Evolutionary conservation across 2,797 vertebrate genomes (phyloP), one percentile per base, ranked within the genome.

Genomic region (Atherinosoma microstoma): DNA sequence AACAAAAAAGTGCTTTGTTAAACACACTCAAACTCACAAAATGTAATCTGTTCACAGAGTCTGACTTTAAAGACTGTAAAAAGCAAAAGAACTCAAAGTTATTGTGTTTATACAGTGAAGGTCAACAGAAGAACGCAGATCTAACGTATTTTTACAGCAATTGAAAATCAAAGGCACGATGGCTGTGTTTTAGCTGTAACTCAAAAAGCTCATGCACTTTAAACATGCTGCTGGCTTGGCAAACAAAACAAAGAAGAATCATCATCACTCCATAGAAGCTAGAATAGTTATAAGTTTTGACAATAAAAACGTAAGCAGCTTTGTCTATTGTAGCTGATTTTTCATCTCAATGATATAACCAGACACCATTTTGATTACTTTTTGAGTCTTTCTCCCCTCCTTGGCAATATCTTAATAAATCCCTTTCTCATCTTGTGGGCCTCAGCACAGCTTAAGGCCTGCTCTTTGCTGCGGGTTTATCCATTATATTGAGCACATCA

Each of bases 401-500:
- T 49, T 83, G 80, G 74, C 85, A 85, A 64, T 73, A 75, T 71
- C 85, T 81, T 72, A 75, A 66, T 74, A 84, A 80, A 87, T 93
- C 90, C 88, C 87, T 90, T 90, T 91, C 73, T 81, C 63, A 70
- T 84, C 56, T 51, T 5, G 57, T 1, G 70, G 75, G 70, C 71
- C 75, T 70, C 61, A 9, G 70, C 73, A 67, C 83, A 84, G 86
- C 78, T 94, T 87, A 94, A 86, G 93, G 91, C 85, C 93, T 85
- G 91, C 91, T 93, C 86, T 92, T 94, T 4, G 51, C 91, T 84
- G 90, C 83, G 20, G 94, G 90, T 90, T 96, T 97, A 90, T 98
- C 97, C 98, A 99, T 99, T 84, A 99, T 97, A 84, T 99, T 97
- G 76, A 99, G 96, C 68, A 99, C 97, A 53, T 99, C 98, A 78